Evolutionary conservation across 1,140 invertebrate species (phyloP).

Genomic region (Heliconius congener): DNA sequence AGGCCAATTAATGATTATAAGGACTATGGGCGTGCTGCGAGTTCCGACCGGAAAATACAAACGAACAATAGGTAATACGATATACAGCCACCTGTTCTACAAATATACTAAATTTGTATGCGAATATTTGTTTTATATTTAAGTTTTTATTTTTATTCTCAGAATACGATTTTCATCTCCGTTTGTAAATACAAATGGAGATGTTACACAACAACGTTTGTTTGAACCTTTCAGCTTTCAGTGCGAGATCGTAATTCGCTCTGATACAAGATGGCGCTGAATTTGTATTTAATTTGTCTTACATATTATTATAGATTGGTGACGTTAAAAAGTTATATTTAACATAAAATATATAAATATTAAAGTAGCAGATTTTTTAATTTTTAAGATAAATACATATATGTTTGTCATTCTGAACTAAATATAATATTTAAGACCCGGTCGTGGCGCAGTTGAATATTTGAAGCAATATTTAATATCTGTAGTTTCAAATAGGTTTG

Average conservation of each 20-base stretch:
- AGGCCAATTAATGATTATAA: slow-evolving; percentile 76
- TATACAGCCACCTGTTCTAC: slow-evolving; percentile 67
- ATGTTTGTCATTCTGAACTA: too few relatives aligned
- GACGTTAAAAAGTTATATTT: not conserved
- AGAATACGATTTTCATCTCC: slow-evolving; percentile 17
- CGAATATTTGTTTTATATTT: slow-evolving; percentile 34
- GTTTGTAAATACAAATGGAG: slow-evolving; percentile 21
- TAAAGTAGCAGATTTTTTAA: too few relatives aligned
- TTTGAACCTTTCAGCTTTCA: slow-evolving; percentile 59
- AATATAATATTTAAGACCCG: too few relatives aligned
- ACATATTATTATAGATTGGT: too few relatives aligned
- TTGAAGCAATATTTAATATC: too few relatives aligned
- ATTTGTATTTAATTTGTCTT: slow-evolving; percentile 6
- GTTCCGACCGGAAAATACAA: slow-evolving; percentile 75
- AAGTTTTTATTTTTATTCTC: slow-evolving; percentile 22
- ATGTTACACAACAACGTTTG: slow-evolving; percentile 31
- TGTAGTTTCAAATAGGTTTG: too few relatives aligned
- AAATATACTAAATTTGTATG: slow-evolving; percentile 32
- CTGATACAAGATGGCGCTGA: slow-evolving; percentile 60
- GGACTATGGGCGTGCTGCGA: slow-evolving; percentile 63
- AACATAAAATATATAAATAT: not conserved
- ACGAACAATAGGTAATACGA: slow-evolving; percentile 67
- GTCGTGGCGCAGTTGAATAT: too few relatives aligned
- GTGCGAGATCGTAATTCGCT: slow-evolving; percentile 48
- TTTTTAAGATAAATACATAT: too few relatives aligned